phyloP scores from a whole-genome alignment of 1,140 invertebrate species.

The Atta colombica region DNA sequence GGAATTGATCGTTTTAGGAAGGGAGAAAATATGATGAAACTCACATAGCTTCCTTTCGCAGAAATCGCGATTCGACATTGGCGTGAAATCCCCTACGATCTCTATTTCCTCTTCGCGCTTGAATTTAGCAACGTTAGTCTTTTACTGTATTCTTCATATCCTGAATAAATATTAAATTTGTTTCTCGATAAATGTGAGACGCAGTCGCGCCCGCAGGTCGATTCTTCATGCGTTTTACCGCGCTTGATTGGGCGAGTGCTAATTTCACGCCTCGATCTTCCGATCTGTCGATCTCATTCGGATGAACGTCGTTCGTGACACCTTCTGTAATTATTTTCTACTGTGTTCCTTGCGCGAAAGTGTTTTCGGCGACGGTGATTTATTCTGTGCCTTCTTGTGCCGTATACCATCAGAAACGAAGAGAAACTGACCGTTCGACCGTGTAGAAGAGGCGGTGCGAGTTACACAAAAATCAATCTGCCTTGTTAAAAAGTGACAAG shows the following conservation, averaged over 20 bases:
- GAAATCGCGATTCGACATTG: conserved; percentile 29
- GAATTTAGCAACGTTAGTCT: conserved; percentile 17
- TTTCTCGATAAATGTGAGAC: conserved; percentile 51
- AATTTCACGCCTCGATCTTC: conserved; percentile 62
- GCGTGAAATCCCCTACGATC: not conserved
- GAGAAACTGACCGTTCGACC: conserved; percentile 71
- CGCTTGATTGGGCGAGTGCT: conserved; percentile 18
- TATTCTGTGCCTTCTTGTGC: conserved; percentile 60
- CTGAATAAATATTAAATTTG: conserved; percentile 63
- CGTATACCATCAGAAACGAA: conserved; percentile 54
- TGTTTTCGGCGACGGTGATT: conserved; percentile 57
- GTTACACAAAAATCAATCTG: conserved; percentile 35
- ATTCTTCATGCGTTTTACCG: conserved; percentile 21
- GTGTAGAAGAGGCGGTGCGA: conserved; percentile 39
- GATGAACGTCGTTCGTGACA: conserved; percentile 14
- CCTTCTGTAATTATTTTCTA: conserved; percentile 36
- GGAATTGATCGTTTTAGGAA: not conserved
- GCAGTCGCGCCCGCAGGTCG: conserved; percentile 25
- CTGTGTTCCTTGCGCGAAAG: not conserved
- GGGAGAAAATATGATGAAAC: conserved; percentile 30
- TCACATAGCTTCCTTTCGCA: conserved; percentile 27
- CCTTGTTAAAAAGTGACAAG: conserved; percentile 31
- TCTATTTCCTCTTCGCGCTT: conserved; percentile 45
- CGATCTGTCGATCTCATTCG: conserved; percentile 59
- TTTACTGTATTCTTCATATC: conserved; percentile 52